Conservation (phyloP, 2,888 invertebrate genomes). For the Chrysolina oricalcia region DNA sequence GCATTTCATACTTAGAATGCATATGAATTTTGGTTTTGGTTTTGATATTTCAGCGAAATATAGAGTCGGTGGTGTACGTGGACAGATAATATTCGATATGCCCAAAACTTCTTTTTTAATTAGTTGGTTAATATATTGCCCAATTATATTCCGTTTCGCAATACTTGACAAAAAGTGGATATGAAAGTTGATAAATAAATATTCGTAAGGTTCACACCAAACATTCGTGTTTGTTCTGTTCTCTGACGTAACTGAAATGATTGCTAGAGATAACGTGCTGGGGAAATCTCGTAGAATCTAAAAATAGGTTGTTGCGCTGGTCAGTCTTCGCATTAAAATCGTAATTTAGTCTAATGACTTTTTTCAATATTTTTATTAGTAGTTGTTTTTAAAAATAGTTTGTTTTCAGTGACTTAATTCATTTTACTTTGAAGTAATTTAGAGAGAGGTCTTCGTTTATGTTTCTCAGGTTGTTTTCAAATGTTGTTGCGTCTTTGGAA, state of each 20-base stretch:
- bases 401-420: not conserved
- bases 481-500: not conserved
- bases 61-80: not conserved
- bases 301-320: conserved; percentile 53
- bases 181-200: conserved; percentile 32
- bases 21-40: not conserved
- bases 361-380: not conserved
- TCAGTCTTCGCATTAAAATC: conserved; percentile 45
- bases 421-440: too few relatives aligned
- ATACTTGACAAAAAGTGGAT: conserved; percentile 15
- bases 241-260: conserved; percentile 28
- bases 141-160: conserved; percentile 13
- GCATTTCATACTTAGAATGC: too few relatives aligned
- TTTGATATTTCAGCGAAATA: not conserved
- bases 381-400: not conserved
- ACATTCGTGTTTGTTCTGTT: conserved; percentile 22
- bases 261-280: conserved; percentile 42
- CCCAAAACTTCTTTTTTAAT: not conserved
- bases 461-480: not conserved
- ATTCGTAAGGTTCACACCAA: conserved; percentile 2
- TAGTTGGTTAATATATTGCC: conserved; percentile 12
- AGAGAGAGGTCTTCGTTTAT: too few relatives aligned
- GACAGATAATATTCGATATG: not conserved
- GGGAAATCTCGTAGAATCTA: conserved; percentile 48
- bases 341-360: not conserved